Evolutionary conservation across 2,888 invertebrate species (phyloP).

Genomic region (Patella pellucida): DNA sequence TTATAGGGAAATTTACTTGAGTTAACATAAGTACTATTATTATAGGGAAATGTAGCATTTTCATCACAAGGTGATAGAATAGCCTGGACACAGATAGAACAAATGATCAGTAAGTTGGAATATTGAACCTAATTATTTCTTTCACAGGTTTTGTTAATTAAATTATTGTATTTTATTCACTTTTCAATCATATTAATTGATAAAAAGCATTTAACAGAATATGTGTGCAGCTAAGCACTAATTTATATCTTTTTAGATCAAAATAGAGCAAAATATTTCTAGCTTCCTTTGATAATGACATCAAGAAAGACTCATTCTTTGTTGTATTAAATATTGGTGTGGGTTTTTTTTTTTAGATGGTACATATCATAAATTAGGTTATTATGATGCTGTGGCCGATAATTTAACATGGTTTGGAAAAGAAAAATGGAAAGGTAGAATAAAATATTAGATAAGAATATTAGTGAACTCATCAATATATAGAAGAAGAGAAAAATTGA

Average conservation of each 20-base stretch:
- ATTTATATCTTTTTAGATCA: too few relatives aligned
- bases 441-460: too few relatives aligned
- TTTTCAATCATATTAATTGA: too few relatives aligned
- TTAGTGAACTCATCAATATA: too few relatives aligned
- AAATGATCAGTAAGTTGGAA: slow-evolving; percentile 73
- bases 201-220: background rate
- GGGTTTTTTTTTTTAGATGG: slow-evolving; percentile 78
- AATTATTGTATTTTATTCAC: background rate
- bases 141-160: background rate
- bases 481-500: background rate
- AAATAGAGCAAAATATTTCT: too few relatives aligned
- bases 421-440: slow-evolving; percentile 88
- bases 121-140: background rate
- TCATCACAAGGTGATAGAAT: slow-evolving; percentile 96
- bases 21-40: slow-evolving; percentile 25
- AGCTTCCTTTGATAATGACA: too few relatives aligned
- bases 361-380: slow-evolving; percentile 92
- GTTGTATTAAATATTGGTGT: too few relatives aligned
- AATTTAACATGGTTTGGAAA: slow-evolving; percentile 92
- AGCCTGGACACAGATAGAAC: slow-evolving; percentile 97
- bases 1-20: background rate
- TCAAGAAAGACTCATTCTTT: too few relatives aligned
- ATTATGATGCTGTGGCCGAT: slow-evolving; percentile 95
- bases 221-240: background rate
- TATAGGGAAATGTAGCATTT: slow-evolving; percentile 96